Base-by-base conservation (phyloP, 2,797 vertebrate species). In the Rhinella marina region DNA sequence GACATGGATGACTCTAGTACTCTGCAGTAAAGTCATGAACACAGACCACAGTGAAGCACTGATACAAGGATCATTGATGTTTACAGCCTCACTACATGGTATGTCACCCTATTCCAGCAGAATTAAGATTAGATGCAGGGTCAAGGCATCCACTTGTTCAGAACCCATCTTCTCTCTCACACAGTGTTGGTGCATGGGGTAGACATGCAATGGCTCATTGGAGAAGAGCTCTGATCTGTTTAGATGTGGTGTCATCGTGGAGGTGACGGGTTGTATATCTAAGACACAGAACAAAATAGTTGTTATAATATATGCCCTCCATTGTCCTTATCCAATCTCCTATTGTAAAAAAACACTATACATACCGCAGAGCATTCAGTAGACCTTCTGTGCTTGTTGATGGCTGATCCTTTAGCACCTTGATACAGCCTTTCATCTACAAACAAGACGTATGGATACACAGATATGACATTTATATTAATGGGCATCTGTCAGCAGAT, bases 231-330 rank as follows among this genome's bases (percentile, higher is more conserved):
- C 97, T 98, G 92, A 99, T 98, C 92, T 98, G 96, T 96, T 99
- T 99, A 96, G 97, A 98, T 96, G 98, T 99, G 91, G 98, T 97
- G 93, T 99, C 98, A 92, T 99, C 98, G 77, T 99, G 98, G 95
- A 99, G 96, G 97, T 99, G 98, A 94, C 99, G 99, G 89, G 98
- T 99, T 91, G 98, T 99, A 96, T 99, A 99, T 98, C 98, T 99
- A 80, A 86, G 85, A 21, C 50, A 81, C 27, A 81, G 27, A 41
- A 62, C 19, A 76, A 72, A 86, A 27, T 10, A 21, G 27, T 41
- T 89, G n/a, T 61, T 32, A 86, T 21, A 86, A 89, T 87, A 87
- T 56, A 73, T 21, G 23, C 1, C 56, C 13, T 23, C 23, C 62
- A 8, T 50, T n/a, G 32, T 23, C 54, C 0, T 50, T 16, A 50